A percentile compares a stretch with the other conserved stretches of the same genome.
phyloP scores from a whole-genome alignment of 2,888 invertebrate species.

The Phlogophora meticulosa region DNA sequence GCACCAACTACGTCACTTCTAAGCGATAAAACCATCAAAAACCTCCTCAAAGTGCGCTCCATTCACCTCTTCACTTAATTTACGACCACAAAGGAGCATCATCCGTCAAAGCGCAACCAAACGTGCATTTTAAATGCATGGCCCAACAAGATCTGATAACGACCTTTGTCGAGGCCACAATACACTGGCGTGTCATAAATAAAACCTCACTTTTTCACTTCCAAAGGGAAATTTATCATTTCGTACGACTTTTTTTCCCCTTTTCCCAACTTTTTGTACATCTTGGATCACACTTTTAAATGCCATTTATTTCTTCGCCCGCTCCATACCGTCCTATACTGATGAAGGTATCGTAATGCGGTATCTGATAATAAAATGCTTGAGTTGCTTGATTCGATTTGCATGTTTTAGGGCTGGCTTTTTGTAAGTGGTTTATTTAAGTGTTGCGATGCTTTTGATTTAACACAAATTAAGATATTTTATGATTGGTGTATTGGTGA shows the following conservation, averaged over 20 bases:
- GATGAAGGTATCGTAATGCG: constrained; percentile 88
- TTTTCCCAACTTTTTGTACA: constrained; percentile 85
- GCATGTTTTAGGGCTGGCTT: constrained; percentile 77
- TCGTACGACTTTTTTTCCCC: constrained; percentile 83
- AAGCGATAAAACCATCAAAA: constrained; percentile 64
- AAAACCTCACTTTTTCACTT: constrained; percentile 88
- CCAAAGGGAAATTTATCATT: constrained; percentile 88
- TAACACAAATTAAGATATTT: constrained; percentile 47
- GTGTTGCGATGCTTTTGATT: constrained; percentile 45
- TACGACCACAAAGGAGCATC: constrained; percentile 65
- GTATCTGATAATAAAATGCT: constrained; percentile 88
- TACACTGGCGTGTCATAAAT: constrained; percentile 87
- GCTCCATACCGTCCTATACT: constrained; percentile 83
- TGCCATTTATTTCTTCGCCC: constrained; percentile 87
- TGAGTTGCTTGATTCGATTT: constrained; percentile 83
- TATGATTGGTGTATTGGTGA: constrained; percentile 38
- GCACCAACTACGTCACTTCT: constrained; percentile 20
- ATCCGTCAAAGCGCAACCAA: constrained; percentile 77
- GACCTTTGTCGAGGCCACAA: constrained; percentile 79
- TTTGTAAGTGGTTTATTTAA: constrained; percentile 67
- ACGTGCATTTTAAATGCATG: constrained; percentile 80
- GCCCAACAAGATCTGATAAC: constrained; percentile 86
- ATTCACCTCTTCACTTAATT: constrained; percentile 61
- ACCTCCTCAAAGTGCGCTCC: constrained; percentile 68
- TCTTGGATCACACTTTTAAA: constrained; percentile 90